Evolutionary conservation across 2,797 vertebrate genomes (phyloP), one percentile per base, ranked within the genome.

Genomic region (Cossypha niveicapilla): DNA sequence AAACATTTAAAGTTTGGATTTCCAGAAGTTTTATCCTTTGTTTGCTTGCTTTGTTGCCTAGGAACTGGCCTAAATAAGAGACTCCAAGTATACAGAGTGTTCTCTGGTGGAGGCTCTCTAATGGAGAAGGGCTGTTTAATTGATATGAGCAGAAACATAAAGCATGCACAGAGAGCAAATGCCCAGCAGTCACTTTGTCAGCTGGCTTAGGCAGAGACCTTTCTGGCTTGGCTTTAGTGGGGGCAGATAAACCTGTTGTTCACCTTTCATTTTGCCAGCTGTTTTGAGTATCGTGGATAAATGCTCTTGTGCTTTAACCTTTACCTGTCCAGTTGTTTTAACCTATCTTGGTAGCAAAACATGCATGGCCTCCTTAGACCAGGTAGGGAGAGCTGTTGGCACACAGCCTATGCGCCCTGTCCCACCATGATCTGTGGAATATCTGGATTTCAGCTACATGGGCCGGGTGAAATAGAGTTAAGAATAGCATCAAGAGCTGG

Each of bases 41-140:
- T 95, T 96, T 94, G 93, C 87, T 96, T 93, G 53, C 51, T 76
- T 57, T 92, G 92, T 95, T 96, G 94, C 95, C 65, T 95, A 86
- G 93, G 78, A 86, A 93, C 95, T 44, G 78, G 56, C 41, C 81
- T 85, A 94, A 95, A 70, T 67, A 92, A 70, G 48, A 66, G 48
- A 23, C 41, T 90, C 75, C 34, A 35, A 17, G 60, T 25, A 81
- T 77, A 84, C 92, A 86, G 56, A 28, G 37, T 86, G 92, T 86
- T 92, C 88, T 58, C 73, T 88, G 65, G 61, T 48, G 11, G 34
- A 84, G 58, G 50, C 24, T 83, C 58, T 67, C 68, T 73, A 81
- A 78, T 16, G 51, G 77, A 61, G 39, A 86, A 81, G 37, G 37
- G 48, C 63, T 85, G 77, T 66, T 94, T 92, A 88, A 84, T 4